Percentiles rank a stretch among this genome's conserved stretches.
phyloP scores from a whole-genome alignment of 1,140 invertebrate species.

The Drosophila sp. region DNA sequence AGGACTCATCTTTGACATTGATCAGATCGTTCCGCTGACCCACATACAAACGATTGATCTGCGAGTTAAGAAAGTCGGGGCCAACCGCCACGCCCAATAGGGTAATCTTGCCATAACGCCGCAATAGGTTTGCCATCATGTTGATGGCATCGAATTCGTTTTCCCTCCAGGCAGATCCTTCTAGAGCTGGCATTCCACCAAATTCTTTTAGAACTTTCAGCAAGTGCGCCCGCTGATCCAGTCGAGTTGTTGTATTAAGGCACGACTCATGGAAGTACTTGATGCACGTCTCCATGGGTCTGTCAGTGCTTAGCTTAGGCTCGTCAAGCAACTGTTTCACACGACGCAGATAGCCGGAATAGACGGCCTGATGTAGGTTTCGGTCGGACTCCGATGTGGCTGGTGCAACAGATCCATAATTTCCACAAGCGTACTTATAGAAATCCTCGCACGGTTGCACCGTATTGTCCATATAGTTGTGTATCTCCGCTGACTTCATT shows the following conservation, averaged over 20 bases:
- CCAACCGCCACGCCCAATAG: constrained; percentile 56
- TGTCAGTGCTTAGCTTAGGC: constrained; percentile 62
- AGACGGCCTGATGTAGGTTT: constrained; percentile 83
- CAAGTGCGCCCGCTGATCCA: constrained; percentile 85
- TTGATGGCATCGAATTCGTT: constrained; percentile 87
- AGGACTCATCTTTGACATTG: constrained; percentile 5
- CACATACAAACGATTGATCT: constrained; percentile 63
- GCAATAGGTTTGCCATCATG: constrained; percentile 85
- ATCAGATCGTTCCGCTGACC: constrained; percentile 56
- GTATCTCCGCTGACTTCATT: constrained; percentile 72
- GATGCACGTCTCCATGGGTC: constrained; percentile 63
- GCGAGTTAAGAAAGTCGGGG: constrained; percentile 56
- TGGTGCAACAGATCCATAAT: constrained; percentile 82
- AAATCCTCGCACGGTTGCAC: constrained; percentile 90
- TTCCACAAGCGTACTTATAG: constrained; percentile 87
- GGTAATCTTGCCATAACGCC: constrained; percentile 86
- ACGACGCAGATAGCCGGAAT: constrained; percentile 50
- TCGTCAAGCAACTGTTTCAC: constrained; percentile 44
- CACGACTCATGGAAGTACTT: constrained; percentile 79
- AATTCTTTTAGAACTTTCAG: constrained; percentile 85
- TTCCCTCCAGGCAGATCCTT: constrained; percentile 85
- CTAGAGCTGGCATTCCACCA: constrained; percentile 91
- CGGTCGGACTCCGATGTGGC: constrained; percentile 57
- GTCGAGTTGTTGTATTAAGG: constrained; percentile 82
- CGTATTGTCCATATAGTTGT: constrained; percentile 45